Percentiles rank a stretch among this genome's conserved stretches.
These are phyloP conservation scores for Cepaea nemoralis DNA, from an alignment of 1,140 invertebrate species.

Conservation along the genomic window DNA sequence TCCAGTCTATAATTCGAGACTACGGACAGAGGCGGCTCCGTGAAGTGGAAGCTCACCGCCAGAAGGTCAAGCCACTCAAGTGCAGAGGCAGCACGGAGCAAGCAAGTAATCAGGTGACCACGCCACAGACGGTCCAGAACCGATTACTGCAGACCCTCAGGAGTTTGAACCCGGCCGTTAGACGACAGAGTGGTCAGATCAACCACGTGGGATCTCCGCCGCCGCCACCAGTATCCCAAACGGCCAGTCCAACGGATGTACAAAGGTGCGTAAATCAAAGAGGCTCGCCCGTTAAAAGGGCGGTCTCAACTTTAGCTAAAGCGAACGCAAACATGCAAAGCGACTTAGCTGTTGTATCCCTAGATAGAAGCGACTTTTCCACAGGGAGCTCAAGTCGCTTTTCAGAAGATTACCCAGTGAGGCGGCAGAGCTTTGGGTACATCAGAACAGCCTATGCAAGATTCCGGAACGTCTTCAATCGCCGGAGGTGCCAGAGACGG, in stretches of 20 bases:
- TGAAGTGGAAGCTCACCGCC: conserved; percentile 63
- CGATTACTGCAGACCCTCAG: conserved; percentile 30
- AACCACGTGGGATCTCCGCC: conserved; percentile 24
- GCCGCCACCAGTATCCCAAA: not conserved
- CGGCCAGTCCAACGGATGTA: conserved; percentile 23
- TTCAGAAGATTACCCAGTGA: not conserved
- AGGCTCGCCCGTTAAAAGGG: not conserved
- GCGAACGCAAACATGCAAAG: conserved; percentile 5
- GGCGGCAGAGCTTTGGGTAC: conserved; percentile 19
- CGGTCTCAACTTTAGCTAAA: not conserved
- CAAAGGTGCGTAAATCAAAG: conserved; percentile 30
- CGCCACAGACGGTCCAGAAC: conserved; percentile 36
- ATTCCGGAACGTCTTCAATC: conserved; percentile 8
- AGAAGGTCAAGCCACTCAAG: conserved; percentile 52
- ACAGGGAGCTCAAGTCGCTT: not conserved
- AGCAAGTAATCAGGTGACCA: not conserved
- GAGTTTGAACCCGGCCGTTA: conserved; percentile 25
- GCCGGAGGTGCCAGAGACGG: conserved; percentile 4
- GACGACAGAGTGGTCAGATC: conserved; percentile 26
- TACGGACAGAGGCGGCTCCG: conserved; percentile 63
- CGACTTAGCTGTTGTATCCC: not conserved
- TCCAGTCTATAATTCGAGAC: conserved; percentile 64
- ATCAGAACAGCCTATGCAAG: conserved; percentile 19
- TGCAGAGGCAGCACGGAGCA: not conserved
- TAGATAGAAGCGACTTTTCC: conserved; percentile 20